Conservation (phyloP, 2,888 invertebrate genomes). For the Autographa pulchrina region DNA sequence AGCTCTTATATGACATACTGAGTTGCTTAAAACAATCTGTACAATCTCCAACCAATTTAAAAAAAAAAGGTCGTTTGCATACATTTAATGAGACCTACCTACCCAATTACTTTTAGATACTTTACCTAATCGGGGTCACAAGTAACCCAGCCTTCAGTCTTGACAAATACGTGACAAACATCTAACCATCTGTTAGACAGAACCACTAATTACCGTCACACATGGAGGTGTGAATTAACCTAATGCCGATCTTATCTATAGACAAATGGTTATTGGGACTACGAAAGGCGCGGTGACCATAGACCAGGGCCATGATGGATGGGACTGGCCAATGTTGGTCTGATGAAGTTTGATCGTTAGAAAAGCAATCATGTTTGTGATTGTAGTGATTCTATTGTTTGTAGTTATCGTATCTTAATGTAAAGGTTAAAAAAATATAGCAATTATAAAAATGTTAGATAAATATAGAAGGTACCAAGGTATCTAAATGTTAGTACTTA, state of each 20-base stretch:
- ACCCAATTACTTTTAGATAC: neutral
- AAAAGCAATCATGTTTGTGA: neutral
- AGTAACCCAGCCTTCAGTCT: neutral
- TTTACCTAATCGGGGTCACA: neutral
- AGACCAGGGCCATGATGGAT: neutral
- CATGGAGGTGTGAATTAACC: conserved; percentile 5
- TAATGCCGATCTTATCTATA: neutral
- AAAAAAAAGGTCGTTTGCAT: no score
- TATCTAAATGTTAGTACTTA: no score
- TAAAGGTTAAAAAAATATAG: neutral
- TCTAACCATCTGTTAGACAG: neutral
- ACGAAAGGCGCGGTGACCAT: neutral
- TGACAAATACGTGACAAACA: neutral
- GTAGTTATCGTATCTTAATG: neutral
- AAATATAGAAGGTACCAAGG: no score
- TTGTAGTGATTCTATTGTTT: neutral
- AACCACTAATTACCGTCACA: neutral
- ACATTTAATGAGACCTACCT: neutral
- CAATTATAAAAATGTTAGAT: neutral
- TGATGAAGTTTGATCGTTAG: neutral
- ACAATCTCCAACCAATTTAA: no score
- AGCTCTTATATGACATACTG: no score
- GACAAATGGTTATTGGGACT: neutral
- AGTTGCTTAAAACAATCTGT: no score
- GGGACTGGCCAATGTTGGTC: neutral